Evolutionary conservation across 2,113 vertebrate species (phyloP), one percentile per base, ranked within the genome.

Genomic region (Pelecanus crispus): DNA sequence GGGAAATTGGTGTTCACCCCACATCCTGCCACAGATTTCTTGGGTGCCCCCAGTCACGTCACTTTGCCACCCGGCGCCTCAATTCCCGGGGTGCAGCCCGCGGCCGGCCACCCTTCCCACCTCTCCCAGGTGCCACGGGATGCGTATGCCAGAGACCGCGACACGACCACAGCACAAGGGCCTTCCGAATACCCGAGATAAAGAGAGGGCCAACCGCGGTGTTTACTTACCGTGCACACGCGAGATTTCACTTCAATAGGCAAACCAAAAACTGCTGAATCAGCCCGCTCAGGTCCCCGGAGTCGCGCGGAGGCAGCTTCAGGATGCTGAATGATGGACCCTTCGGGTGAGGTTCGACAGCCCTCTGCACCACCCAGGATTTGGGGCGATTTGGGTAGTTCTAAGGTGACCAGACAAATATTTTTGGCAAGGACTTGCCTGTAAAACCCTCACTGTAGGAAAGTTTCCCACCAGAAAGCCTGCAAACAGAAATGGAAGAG

Each of bases 41-140:
- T 3, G 0, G 5, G 29, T 56, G 11, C 7, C 38, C 21, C 0
- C 0, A 9, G 18, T 40, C 50, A 2, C 1, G 8, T 50, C 40
- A 26, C 66, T 56, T 53, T 65, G 2, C 3, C 9, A 6, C 3
- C 16, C 52, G 26, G 25, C 0, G 0, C 24, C 61, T 40, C 83
- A 10, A 0, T 22, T 55, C 11, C 55, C 4, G 1, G 32, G 24
- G 32, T 38, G 26, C 55, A 84, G 17, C 45, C 25, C 28, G 0
- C 3, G 4, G 28, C 34, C 11, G 3, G 22, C 20, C 10, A 0
- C 34, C 31, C 32, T 79, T 81, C 22, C 65, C 44, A 47, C 26
- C 21, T 79, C 17, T 73, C 34, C 2, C 2, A 34, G 17, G n/a
- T 50, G 10, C 1, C 59, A 13, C 5, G 10, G 49, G 56, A 34